Conservation (phyloP, 2,113 vertebrate species). For the Falcunculus frontatus region DNA sequence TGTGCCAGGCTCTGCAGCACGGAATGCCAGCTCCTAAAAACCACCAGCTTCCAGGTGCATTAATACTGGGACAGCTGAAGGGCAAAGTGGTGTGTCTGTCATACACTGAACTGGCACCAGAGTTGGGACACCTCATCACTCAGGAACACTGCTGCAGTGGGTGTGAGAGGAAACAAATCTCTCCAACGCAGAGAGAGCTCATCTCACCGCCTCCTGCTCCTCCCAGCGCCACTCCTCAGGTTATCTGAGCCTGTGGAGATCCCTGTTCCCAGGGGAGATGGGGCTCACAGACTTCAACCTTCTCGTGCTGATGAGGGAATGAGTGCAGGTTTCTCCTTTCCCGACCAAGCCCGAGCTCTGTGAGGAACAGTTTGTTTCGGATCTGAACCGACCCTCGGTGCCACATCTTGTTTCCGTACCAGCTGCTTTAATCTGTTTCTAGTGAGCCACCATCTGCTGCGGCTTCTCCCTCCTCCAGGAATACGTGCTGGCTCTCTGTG, state of each 20-base stretch:
- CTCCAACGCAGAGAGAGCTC: background rate
- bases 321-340: background rate
- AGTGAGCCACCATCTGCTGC: background rate
- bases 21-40: background rate
- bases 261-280: background rate
- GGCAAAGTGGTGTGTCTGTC: background rate
- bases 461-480: background rate
- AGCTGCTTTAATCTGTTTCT: background rate
- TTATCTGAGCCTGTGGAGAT: background rate
- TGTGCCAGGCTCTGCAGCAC: background rate
- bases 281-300: background rate
- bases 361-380: background rate
- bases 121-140: background rate
- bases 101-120: background rate
- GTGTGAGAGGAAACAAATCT: background rate
- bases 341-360: background rate
- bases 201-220: fast-evolving
- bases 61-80: background rate
- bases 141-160: background rate
- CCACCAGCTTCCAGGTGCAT: fast-evolving
- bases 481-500: fast-evolving
- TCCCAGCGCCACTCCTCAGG: background rate
- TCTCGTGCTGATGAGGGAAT: background rate
- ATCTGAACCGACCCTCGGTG: background rate
- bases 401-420: background rate